Conservation (phyloP, 2,113 vertebrate genomes). For the Bostrychus sinensis region DNA sequence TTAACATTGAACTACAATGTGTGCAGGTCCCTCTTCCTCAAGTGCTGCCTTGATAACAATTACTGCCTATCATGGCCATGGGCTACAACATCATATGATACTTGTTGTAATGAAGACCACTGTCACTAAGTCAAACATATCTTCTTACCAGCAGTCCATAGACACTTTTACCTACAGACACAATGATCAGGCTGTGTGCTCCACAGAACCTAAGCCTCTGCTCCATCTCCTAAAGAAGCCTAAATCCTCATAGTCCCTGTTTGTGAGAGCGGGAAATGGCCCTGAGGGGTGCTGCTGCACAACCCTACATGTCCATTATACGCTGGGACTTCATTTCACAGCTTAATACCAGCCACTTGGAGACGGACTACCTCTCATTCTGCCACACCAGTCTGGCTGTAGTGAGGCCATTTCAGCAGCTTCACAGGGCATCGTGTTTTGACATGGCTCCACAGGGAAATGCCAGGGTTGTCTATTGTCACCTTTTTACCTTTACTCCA, state of each 20-base stretch:
- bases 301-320: constrained; percentile 71
- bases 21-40: background rate
- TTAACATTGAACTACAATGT: background rate
- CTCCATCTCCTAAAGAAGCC: constrained; percentile 55
- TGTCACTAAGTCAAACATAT: constrained; percentile 27
- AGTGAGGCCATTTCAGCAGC: constrained; percentile 42
- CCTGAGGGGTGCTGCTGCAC: constrained; percentile 59
- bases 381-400: constrained; percentile 32
- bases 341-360: constrained; percentile 58
- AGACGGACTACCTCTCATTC: constrained; percentile 37
- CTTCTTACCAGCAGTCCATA: constrained; percentile 16
- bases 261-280: constrained; percentile 57
- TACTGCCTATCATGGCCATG: background rate
- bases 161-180: constrained; percentile 24
- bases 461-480: constrained; percentile 51
- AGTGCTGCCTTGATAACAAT: background rate
- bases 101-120: constrained; percentile 12
- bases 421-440: constrained; percentile 49
- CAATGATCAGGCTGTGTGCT: constrained; percentile 41
- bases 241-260: constrained; percentile 59
- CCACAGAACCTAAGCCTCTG: constrained; percentile 53
- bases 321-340: constrained; percentile 61
- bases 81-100: constrained; percentile 7
- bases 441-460: constrained; percentile 49
- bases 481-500: constrained; percentile 35